A percentile compares a stretch with the other conserved stretches of the same genome.
These are phyloP conservation scores for Pycnonotus jocosus DNA, from an alignment of 2,113 vertebrate genomes.

Conservation along the genomic window DNA sequence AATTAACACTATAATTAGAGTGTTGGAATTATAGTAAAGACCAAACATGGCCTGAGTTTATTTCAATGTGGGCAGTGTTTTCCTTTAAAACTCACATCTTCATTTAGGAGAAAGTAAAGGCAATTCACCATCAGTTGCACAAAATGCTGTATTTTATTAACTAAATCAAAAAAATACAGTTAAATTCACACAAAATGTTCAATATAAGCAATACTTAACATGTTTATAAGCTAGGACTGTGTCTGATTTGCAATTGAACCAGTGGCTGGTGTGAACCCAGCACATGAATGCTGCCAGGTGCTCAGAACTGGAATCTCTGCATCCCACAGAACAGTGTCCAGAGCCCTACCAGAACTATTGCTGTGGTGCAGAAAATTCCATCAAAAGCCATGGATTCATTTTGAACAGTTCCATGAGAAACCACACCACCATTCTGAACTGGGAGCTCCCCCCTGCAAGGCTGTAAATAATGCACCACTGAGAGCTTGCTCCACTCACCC, in stretches of 20 bases:
- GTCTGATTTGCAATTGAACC: neutral
- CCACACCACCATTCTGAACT: neutral
- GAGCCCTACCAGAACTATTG: neutral
- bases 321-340: neutral
- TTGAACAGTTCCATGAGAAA: neutral
- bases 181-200: neutral
- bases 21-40: neutral
- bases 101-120: neutral
- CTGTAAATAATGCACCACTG: neutral
- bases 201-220: neutral
- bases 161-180: neutral
- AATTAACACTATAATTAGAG: neutral
- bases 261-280: neutral
- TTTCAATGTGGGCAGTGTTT: neutral
- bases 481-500: neutral
- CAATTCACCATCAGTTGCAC: neutral
- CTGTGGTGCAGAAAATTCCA: neutral
- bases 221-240: neutral
- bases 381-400: neutral
- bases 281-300: neutral
- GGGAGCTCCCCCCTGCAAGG: neutral
- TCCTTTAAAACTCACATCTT: neutral
- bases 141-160: conserved; percentile 33
- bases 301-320: neutral
- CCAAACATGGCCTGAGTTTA: neutral